These are phyloP conservation scores for Mirza zaza DNA, from an alignment of 2,113 vertebrate genomes.

Conservation along the genomic window DNA sequence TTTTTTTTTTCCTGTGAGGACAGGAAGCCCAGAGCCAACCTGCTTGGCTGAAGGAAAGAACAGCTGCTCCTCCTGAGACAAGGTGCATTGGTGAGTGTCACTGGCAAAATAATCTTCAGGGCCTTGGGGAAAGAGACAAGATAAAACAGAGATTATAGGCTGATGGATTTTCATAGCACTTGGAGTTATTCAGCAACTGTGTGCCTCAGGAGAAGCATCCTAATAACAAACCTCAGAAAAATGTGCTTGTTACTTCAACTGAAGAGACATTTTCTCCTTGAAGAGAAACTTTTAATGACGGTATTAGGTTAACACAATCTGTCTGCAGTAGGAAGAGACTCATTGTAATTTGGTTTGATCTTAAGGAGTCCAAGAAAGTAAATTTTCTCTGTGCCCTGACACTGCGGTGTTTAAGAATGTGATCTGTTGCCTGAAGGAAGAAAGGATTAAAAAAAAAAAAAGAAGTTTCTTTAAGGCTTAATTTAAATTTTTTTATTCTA, in stretches of 20 bases:
- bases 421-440: neutral
- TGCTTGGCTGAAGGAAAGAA: neutral
- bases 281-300: neutral
- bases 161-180: neutral
- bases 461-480: no score
- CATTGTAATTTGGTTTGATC: neutral
- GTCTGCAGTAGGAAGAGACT: neutral
- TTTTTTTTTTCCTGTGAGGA: neutral
- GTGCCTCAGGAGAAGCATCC: neutral
- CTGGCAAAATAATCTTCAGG: neutral
- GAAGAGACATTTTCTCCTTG: neutral
- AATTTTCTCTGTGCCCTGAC: neutral
- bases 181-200: neutral
- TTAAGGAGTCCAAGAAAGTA: neutral
- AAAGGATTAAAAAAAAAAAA: neutral
- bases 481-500: neutral
- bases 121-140: neutral
- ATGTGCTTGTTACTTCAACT: neutral
- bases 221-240: neutral
- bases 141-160: neutral
- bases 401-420: neutral
- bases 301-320: neutral
- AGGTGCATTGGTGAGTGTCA: neutral
- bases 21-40: neutral
- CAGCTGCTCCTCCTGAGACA: fast-evolving